Percentiles rank a stretch among this genome's conserved stretches.
Conservation (phyloP, 2,888 invertebrate genomes). For the Standfussiana lucernea region DNA sequence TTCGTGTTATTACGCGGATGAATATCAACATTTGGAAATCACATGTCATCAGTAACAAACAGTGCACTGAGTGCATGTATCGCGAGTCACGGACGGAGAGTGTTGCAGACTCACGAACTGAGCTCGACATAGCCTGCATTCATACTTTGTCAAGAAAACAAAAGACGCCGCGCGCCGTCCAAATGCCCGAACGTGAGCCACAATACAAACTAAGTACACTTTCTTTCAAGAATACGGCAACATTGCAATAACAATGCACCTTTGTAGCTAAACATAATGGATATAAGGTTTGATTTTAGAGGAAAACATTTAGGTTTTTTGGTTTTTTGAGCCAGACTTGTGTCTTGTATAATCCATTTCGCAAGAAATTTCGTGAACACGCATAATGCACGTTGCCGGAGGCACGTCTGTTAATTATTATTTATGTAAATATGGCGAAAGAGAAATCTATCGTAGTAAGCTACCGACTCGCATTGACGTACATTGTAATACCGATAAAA, state of each 20-base stretch:
- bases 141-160: conserved; percentile 54
- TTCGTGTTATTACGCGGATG: conserved; percentile 54
- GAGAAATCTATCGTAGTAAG: conserved; percentile 61
- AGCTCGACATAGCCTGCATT: conserved; percentile 39
- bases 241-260: conserved; percentile 41
- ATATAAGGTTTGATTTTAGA: conserved; percentile 1
- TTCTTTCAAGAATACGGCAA: conserved; percentile 60
- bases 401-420: conserved; percentile 70
- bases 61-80: conserved; percentile 64
- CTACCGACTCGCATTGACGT: conserved; percentile 20
- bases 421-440: conserved; percentile 73
- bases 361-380: conserved; percentile 70
- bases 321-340: conserved; percentile 8
- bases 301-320: conserved; percentile 20
- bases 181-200: conserved; percentile 51
- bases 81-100: conserved; percentile 66
- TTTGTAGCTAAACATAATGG: conserved; percentile 26
- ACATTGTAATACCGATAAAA: conserved; percentile 9
- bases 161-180: conserved; percentile 46
- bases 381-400: conserved; percentile 58
- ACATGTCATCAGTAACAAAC: conserved; percentile 49
- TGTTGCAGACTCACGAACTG: conserved; percentile 59
- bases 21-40: conserved; percentile 59
- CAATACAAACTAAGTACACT: conserved; percentile 43
- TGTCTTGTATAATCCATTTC: conserved; percentile 70